phyloP scores from a whole-genome alignment of 2,113 vertebrate species.

The Ancistrus triradiatus region DNA sequence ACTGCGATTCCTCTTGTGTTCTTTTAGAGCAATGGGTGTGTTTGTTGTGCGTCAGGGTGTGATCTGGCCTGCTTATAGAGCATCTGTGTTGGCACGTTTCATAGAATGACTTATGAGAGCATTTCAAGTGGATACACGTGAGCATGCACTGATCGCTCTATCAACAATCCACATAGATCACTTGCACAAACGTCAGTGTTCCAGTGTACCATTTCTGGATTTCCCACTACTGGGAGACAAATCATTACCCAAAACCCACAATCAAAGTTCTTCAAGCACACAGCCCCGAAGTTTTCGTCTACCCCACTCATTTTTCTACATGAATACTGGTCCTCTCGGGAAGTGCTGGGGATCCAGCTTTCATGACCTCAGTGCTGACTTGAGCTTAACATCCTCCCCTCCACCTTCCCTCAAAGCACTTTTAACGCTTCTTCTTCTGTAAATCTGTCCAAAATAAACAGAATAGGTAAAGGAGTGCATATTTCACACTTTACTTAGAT shows the following conservation, averaged over 20 bases:
- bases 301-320: neutral
- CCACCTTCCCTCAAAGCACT: neutral
- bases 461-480: neutral
- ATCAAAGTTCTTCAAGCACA: neutral
- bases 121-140: constrained; percentile 10
- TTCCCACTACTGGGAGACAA: neutral
- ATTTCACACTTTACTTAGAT: neutral
- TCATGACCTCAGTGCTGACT: constrained; percentile 23
- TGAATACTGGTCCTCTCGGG: constrained; percentile 11
- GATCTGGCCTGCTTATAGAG: neutral
- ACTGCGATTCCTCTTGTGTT: neutral
- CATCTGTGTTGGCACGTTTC: constrained; percentile 7
- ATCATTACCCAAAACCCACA: neutral
- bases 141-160: no score
- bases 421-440: neutral
- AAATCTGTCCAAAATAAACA: constrained; percentile 1
- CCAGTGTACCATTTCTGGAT: constrained; percentile 8
- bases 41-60: constrained; percentile 18
- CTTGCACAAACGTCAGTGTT: no score
- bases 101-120: no score
- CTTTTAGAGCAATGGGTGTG: constrained; percentile 11
- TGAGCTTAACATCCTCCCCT: neutral
- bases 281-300: neutral
- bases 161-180: no score
- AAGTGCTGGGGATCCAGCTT: constrained; percentile 3